A percentile compares a stretch with the other conserved stretches of the same genome.
Conservation (phyloP, 2,888 invertebrate species). For the Eurytoma californica region DNA sequence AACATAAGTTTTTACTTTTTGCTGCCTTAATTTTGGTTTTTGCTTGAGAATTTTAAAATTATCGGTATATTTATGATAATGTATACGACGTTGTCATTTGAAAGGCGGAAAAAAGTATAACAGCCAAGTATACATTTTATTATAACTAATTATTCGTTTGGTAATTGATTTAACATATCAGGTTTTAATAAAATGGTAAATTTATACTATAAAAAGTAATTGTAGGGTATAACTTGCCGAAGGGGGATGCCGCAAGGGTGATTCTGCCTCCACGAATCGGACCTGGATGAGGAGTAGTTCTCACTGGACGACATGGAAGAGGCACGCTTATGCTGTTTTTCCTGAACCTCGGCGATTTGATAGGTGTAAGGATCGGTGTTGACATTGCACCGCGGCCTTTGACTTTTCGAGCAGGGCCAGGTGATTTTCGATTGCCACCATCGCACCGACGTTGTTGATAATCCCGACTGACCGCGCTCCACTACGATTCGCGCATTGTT, state of each 20-base stretch:
- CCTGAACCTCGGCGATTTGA: slow-evolving; percentile 85
- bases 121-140: too few relatives aligned
- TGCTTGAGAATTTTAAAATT: too few relatives aligned
- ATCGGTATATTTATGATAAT: too few relatives aligned
- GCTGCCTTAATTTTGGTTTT: too few relatives aligned
- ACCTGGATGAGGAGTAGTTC: slow-evolving; percentile 86
- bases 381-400: slow-evolving; percentile 73
- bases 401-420: slow-evolving; percentile 73
- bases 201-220: too few relatives aligned
- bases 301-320: slow-evolving; percentile 92
- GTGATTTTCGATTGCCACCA: slow-evolving; percentile 73
- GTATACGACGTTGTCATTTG: too few relatives aligned
- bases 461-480: slow-evolving; percentile 73
- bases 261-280: slow-evolving; percentile 90
- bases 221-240: slow-evolving; percentile 47
- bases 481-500: slow-evolving; percentile 68
- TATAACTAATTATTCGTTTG: too few relatives aligned
- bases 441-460: slow-evolving; percentile 26
- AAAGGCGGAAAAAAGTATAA: too few relatives aligned
- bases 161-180: too few relatives aligned
- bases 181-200: neutral
- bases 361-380: slow-evolving; percentile 81
- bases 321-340: slow-evolving; percentile 85
- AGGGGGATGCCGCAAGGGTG: slow-evolving; percentile 86
- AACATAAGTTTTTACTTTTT: too few relatives aligned